Percentiles rank a stretch among this genome's conserved stretches.
Evolutionary conservation across 2,797 vertebrate genomes (phyloP).

Genomic region (Mormyrus proboscirostris): DNA sequence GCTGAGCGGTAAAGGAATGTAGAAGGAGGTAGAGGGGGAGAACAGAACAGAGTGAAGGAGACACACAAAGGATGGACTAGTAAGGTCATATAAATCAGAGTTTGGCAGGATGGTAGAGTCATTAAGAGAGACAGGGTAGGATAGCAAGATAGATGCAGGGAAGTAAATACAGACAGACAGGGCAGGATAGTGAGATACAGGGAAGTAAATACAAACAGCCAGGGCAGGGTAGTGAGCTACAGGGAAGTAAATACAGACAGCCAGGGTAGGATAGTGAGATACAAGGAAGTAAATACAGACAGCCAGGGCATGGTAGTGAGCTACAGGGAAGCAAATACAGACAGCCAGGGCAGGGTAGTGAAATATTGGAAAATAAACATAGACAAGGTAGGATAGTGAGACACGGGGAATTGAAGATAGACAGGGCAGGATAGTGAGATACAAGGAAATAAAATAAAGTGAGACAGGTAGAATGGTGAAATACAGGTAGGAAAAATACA

Average conservation of each 20-base stretch:
- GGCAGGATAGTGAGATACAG: background rate
- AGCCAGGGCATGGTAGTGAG: background rate
- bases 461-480: background rate
- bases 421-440: background rate
- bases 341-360: no score
- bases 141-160: background rate
- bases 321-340: background rate
- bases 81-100: background rate
- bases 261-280: no score
- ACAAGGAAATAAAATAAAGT: background rate
- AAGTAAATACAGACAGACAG: background rate
- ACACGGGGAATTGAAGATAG: background rate
- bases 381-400: background rate
- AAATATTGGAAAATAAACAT: background rate
- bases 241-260: background rate
- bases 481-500: background rate
- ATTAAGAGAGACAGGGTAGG: background rate
- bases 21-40: background rate
- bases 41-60: background rate
- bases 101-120: background rate
- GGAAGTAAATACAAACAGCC: background rate
- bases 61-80: background rate
- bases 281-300: no score
- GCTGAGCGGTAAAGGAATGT: background rate
- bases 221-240: background rate